A percentile compares a stretch with the other conserved stretches of the same genome.
Conservation (phyloP, 2,113 vertebrate species). For the Crotophaga sulcirostris region DNA sequence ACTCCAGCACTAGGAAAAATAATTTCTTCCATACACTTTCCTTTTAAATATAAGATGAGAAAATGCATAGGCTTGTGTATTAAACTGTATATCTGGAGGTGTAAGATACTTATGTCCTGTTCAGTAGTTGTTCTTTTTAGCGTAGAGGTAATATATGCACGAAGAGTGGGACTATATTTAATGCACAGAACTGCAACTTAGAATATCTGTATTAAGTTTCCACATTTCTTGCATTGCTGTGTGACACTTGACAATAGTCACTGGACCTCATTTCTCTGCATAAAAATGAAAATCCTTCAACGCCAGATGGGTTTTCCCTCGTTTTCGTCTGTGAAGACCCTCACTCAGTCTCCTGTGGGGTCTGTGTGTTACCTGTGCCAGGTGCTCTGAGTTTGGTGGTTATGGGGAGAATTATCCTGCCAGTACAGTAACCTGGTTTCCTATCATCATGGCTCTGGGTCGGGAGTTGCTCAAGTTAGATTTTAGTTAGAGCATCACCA, state of each 20-base stretch:
- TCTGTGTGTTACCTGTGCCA: not conserved
- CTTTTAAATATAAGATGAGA: not conserved
- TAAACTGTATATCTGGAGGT: not conserved
- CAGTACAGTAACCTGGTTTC: not conserved
- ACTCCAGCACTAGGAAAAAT: not conserved
- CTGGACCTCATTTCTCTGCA: not conserved
- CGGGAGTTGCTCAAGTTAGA: not conserved
- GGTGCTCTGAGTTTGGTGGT: not conserved
- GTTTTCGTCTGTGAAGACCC: not conserved
- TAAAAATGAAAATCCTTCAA: not conserved
- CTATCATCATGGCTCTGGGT: not conserved
- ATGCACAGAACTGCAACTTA: not conserved
- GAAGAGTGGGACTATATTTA: not conserved
- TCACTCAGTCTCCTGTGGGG: not conserved
- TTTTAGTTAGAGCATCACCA: not conserved
- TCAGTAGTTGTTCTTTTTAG: not conserved
- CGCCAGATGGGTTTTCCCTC: not conserved
- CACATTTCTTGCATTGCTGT: not conserved
- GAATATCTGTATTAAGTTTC: not conserved
- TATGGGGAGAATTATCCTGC: not conserved
- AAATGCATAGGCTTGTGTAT: not conserved
- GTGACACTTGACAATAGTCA: not conserved
- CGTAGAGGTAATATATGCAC: no score
- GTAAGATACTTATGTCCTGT: not conserved
- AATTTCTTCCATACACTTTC: not conserved